Conservation (phyloP, 2,113 vertebrate species). For the Anser brachyrhynchus region DNA sequence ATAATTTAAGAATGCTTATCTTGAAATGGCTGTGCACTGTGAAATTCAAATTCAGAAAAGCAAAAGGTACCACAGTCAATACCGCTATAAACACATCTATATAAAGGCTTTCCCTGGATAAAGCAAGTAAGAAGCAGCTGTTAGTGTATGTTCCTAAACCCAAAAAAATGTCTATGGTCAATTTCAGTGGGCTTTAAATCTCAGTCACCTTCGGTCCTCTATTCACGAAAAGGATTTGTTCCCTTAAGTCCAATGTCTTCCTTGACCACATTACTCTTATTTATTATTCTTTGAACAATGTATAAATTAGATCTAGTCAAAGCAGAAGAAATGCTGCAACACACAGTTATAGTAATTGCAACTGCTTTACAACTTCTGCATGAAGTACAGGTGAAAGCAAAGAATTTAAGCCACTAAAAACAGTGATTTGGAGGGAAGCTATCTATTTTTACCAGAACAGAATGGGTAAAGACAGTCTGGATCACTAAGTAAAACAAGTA, state of each 20-base stretch:
- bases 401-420: neutral
- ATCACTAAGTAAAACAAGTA: neutral
- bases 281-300: neutral
- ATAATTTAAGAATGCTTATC: neutral
- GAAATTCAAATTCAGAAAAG: neutral
- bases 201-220: neutral
- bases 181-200: neutral
- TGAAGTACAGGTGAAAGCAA: neutral
- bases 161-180: neutral
- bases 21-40: neutral
- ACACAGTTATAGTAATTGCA: neutral
- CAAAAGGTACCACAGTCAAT: neutral
- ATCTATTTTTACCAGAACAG: neutral
- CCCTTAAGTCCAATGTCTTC: neutral
- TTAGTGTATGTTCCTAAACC: neutral
- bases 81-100: neutral
- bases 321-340: neutral
- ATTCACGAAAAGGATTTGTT: neutral
- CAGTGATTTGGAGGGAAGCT: neutral
- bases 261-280: neutral
- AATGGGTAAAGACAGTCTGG: neutral
- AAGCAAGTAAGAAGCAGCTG: neutral
- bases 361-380: neutral
- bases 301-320: neutral
- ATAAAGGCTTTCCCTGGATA: neutral